Percentiles rank a stretch among this genome's conserved stretches.
Evolutionary conservation across 2,888 invertebrate species (phyloP).

Genomic region (Vesta saturnalis): DNA sequence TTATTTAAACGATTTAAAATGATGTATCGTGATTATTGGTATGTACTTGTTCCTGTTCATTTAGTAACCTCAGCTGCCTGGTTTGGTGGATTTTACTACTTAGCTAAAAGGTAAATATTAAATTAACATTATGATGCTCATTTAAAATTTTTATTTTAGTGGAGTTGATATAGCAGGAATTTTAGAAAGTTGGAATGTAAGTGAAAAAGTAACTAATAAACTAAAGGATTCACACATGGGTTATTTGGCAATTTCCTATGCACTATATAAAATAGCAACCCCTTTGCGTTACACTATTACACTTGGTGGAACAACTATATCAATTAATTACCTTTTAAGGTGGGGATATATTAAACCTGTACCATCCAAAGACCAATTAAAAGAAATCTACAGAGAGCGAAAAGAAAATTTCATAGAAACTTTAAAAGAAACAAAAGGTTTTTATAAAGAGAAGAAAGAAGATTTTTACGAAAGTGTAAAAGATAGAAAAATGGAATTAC

Average conservation of each 20-base stretch:
- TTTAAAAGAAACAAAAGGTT: conserved; percentile 67
- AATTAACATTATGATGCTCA: conserved; percentile 22
- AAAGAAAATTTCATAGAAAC: conserved; percentile 71
- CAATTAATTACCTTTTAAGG: conserved; percentile 82
- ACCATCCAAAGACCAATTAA: conserved; percentile 71
- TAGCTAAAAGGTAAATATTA: conserved; percentile 79
- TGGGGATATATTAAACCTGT: conserved; percentile 88
- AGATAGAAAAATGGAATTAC: conserved; percentile 66
- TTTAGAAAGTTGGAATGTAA: conserved; percentile 80
- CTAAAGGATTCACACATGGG: conserved; percentile 85
- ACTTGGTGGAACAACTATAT: conserved; percentile 86
- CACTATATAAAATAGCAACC: conserved; percentile 92
- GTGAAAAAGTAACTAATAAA: conserved; percentile 80
- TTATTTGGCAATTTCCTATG: conserved; percentile 88
- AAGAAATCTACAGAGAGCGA: conserved; percentile 70
- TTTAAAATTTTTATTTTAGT: conserved; percentile 67
- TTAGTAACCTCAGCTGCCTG: conserved; percentile 86
- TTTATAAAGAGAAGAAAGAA: conserved; percentile 59
- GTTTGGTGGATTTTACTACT: conserved; percentile 88
- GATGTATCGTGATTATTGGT: conserved; percentile 97
- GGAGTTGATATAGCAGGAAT: conserved; percentile 89
- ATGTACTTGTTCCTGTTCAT: conserved; percentile 94
- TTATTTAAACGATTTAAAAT: conserved; percentile 86
- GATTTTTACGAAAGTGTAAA: conserved; percentile 70
- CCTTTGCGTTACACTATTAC: conserved; percentile 94